Evolutionary conservation across 2,797 vertebrate species (phyloP), one percentile per base, ranked within the genome.

Genomic region (Antennarius maculatus): DNA sequence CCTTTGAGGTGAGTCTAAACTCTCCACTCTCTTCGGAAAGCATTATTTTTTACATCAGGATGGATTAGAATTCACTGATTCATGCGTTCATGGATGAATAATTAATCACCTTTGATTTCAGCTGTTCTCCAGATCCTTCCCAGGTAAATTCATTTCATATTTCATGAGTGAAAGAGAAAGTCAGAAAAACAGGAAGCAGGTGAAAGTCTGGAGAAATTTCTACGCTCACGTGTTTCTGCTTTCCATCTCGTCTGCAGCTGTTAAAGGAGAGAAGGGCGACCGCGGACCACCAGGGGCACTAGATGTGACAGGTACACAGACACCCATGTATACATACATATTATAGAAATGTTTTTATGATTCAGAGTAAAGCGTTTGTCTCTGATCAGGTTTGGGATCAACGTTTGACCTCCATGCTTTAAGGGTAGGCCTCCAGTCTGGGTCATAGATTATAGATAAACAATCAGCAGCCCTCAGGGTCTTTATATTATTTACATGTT

Each of bases 261-360:
- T 46, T 12, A 97, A 96, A 84, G 97, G 97, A 73, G 95, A 97
- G 23, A 97, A 95, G 80, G 97, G 97, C 0, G 96, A 97, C 1
- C 62, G 9, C 2, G 93, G 93, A 53, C n/a, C 27, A 1, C 80
- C 87, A 0, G 97, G 96, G 16, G 70, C 77, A 0, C 89, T 95
- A 0, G 94, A 95, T 2, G 89, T 92, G 1, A 90, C 94, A 94
- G 96, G 96, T 97, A 90, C 31, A 34, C 31, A 34, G 5, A 73
- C 63, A 1, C 14, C 6, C 45, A 7, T 56, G 39, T 9, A 1
- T 46, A n/a, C 31, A 6, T 29, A 9, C 16, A 31, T 13, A 2
- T 3, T 1, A 1, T 0, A 3, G 4, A 46, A 49, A 42, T 42
- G 2, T 12, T 6, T 29, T 11, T 9, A 2, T 7, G 56, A 64